These are phyloP conservation scores for Scaptomyza tumidula DNA, from an alignment of 2,888 invertebrate genomes.

Conservation along the genomic window DNA sequence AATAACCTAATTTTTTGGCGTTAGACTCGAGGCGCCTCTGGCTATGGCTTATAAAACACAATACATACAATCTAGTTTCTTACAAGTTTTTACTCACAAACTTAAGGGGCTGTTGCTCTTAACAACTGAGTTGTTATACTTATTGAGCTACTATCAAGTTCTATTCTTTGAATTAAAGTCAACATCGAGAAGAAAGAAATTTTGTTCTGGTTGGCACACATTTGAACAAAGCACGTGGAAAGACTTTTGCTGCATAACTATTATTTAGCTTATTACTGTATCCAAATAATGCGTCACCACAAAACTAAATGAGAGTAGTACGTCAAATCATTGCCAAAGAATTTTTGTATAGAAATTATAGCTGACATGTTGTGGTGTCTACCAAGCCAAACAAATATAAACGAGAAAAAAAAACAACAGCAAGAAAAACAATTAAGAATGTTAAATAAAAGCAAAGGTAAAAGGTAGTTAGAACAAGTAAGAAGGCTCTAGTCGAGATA, in stretches of 20 bases:
- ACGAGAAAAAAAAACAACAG: conserved; percentile 20
- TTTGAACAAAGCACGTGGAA: not conserved
- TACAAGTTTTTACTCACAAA: conserved; percentile 1
- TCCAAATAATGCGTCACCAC: conserved; percentile 19
- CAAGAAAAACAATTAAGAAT: conserved; percentile 12
- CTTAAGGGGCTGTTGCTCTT: conserved; percentile 17
- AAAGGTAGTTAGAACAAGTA: too few relatives aligned
- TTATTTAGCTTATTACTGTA: not conserved
- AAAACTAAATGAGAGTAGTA: conserved; percentile 2
- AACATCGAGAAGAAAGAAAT: conserved; percentile 8
- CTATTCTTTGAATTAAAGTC: conserved; percentile 15
- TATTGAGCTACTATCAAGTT: conserved; percentile 4
- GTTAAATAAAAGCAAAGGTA: conserved; percentile 6
- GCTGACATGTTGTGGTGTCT: conserved; percentile 10
- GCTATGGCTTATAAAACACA: too few relatives aligned
- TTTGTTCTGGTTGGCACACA: conserved; percentile 20
- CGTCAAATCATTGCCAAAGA: conserved; percentile 36
- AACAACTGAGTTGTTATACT: conserved; percentile 9
- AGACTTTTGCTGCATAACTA: not conserved
- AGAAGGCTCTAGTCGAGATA: too few relatives aligned
- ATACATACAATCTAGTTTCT: conserved; percentile 12
- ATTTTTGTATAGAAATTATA: conserved; percentile 15
- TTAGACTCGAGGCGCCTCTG: too few relatives aligned
- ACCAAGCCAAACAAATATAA: conserved; percentile 18
- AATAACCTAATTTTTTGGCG: too few relatives aligned